A percentile compares a stretch with the other conserved stretches of the same genome.
Evolutionary conservation across 2,797 vertebrate species (phyloP).

Genomic region (Pterois miles): DNA sequence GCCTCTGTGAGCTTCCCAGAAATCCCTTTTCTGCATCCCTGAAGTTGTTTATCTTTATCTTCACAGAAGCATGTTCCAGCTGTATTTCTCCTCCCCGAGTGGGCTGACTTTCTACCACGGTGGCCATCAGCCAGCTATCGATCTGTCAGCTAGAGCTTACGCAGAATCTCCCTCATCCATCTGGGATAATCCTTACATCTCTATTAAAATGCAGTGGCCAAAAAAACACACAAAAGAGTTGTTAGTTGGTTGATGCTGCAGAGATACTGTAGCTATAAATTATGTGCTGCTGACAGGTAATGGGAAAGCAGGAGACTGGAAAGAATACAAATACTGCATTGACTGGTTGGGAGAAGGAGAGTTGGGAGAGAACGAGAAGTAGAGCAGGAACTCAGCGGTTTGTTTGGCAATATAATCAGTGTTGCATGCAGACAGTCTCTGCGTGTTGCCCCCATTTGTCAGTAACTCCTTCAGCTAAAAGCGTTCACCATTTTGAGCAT

Average conservation of each 20-base stretch:
- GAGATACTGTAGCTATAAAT: conserved; percentile 28
- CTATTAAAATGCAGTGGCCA: conserved; percentile 52
- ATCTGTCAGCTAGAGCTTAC: conserved; percentile 51
- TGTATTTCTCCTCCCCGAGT: conserved; percentile 37
- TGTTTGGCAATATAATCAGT: conserved; percentile 53
- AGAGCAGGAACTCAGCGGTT: conserved; percentile 41
- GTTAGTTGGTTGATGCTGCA: conserved; percentile 33
- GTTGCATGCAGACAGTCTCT: conserved; percentile 44
- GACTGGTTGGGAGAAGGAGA: conserved; percentile 36
- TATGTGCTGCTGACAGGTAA: conserved; percentile 62
- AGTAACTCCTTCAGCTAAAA: conserved; percentile 28
- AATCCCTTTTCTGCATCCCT: conserved; percentile 25
- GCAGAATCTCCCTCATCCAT: conserved; percentile 58
- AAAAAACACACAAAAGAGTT: conserved; percentile 46
- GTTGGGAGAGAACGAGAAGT: not conserved
- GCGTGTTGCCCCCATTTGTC: conserved; percentile 42
- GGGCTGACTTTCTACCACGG: conserved; percentile 24
- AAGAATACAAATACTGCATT: conserved; percentile 51
- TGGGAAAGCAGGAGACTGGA: conserved; percentile 58
- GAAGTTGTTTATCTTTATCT: conserved; percentile 36
- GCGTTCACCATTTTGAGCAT: conserved; percentile 10
- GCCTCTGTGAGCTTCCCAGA: conserved; percentile 12
- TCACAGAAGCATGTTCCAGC: conserved; percentile 34
- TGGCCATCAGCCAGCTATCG: conserved; percentile 66
- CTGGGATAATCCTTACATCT: conserved; percentile 65